phyloP scores from a whole-genome alignment of 2,888 invertebrate species.

The Griposia aprilina region DNA sequence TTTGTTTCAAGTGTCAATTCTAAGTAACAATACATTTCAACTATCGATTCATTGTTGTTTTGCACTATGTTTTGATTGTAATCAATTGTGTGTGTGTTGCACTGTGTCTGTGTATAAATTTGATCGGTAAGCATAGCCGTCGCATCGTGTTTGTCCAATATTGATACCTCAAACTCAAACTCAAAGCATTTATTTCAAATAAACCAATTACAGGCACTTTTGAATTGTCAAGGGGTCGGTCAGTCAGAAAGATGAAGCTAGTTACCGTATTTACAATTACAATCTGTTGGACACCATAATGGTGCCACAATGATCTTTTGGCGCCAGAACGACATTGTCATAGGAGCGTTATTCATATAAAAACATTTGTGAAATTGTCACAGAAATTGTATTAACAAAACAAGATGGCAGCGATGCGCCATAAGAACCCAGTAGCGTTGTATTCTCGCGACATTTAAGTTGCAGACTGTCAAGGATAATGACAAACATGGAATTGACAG shows the following conservation, averaged over 20 bases:
- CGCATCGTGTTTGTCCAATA: not conserved
- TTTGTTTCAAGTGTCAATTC: constrained; percentile 9
- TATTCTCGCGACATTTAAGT: not conserved
- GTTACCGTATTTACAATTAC: constrained; percentile 11
- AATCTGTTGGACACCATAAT: not conserved
- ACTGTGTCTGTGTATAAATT: constrained; percentile 20
- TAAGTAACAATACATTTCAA: not conserved
- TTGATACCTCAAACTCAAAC: too few relatives aligned
- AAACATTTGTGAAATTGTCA: not conserved
- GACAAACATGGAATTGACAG: not conserved
- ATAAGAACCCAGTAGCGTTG: not conserved
- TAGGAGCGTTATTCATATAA: not conserved
- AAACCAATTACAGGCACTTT: too few relatives aligned
- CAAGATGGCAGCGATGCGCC: not conserved
- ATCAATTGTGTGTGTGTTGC: constrained; percentile 34
- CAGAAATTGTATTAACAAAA: not conserved
- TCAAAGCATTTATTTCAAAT: too few relatives aligned
- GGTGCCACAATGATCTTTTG: not conserved
- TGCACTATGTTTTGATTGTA: constrained; percentile 9
- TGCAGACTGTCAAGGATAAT: not conserved
- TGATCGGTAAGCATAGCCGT: constrained; percentile 3
- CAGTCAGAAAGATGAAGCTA: too few relatives aligned
- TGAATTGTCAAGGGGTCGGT: too few relatives aligned
- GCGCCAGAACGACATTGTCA: not conserved
- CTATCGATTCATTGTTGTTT: constrained; percentile 26